These are phyloP conservation scores for Thumatha senex DNA, from an alignment of 2,888 invertebrate species.

Conservation along the genomic window DNA sequence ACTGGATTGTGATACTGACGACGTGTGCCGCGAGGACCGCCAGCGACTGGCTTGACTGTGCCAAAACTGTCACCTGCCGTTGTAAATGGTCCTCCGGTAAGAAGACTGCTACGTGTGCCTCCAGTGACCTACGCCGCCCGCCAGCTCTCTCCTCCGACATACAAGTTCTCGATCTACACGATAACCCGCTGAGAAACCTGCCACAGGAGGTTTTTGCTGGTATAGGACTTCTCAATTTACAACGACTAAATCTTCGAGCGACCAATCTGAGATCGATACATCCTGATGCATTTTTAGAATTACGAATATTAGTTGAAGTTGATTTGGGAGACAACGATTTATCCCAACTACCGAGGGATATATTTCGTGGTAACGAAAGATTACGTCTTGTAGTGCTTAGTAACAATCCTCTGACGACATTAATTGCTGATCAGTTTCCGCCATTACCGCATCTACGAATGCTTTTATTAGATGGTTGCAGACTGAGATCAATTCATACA, in stretches of 20 bases:
- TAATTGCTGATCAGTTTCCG: constrained; percentile 92
- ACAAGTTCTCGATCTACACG: constrained; percentile 91
- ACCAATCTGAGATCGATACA: constrained; percentile 90
- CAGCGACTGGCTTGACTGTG: constrained; percentile 94
- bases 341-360: constrained; percentile 88
- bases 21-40: constrained; percentile 78
- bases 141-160: constrained; percentile 85
- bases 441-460: constrained; percentile 90
- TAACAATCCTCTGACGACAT: constrained; percentile 90
- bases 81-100: constrained; percentile 97
- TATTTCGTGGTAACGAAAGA: constrained; percentile 93
- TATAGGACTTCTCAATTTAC: constrained; percentile 91
- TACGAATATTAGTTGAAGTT: constrained; percentile 93
- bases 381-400: constrained; percentile 90
- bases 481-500: constrained; percentile 88
- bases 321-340: constrained; percentile 93
- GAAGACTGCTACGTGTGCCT: constrained; percentile 93
- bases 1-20: constrained; percentile 79
- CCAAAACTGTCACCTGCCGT: constrained; percentile 90
- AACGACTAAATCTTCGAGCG: constrained; percentile 90
- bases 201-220: constrained; percentile 91
- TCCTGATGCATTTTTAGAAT: constrained; percentile 92
- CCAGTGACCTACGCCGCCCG: constrained; percentile 90
- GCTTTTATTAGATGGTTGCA: constrained; percentile 91
- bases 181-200: constrained; percentile 90